These are phyloP conservation scores for Aphelinus certus DNA, from an alignment of 1,140 invertebrate species.

Conservation along the genomic window DNA sequence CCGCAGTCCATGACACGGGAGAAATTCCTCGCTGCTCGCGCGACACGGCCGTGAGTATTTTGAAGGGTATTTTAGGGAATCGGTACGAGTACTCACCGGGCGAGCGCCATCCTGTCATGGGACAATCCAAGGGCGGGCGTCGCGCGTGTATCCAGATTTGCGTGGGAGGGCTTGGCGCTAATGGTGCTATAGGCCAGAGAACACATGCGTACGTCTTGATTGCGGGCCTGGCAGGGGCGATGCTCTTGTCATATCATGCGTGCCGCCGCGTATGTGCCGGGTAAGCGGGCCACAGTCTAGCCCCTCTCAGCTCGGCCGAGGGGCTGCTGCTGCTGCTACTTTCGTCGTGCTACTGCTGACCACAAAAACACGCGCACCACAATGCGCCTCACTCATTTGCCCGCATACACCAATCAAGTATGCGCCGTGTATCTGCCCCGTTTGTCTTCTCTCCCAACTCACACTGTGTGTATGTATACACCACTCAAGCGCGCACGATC, in stretches of 20 bases:
- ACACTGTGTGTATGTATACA: too few species aligned
- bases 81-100: slow-evolving; percentile 64
- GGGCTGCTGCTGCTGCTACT: not conserved
- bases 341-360: too few species aligned
- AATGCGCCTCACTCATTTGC: too few species aligned
- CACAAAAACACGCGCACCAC: too few species aligned
- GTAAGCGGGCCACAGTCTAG: not conserved
- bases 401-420: too few species aligned
- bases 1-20: not conserved
- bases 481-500: too few species aligned
- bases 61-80: not conserved
- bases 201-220: slow-evolving; percentile 63
- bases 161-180: slow-evolving; percentile 55
- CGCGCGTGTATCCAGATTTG: slow-evolving; percentile 71
- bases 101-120: slow-evolving; percentile 73
- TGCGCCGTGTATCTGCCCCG: too few species aligned
- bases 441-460: too few species aligned
- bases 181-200: slow-evolving; percentile 62
- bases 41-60: not conserved
- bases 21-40: not conserved
- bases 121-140: slow-evolving; percentile 68
- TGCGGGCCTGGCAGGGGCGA: slow-evolving; percentile 44
- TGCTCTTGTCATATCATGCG: slow-evolving; percentile 52
- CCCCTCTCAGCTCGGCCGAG: too few species aligned
- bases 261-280: not conserved